These are phyloP conservation scores for Styela clava DNA, from an alignment of 23 tunicate genomes.

Conservation along the genomic window DNA sequence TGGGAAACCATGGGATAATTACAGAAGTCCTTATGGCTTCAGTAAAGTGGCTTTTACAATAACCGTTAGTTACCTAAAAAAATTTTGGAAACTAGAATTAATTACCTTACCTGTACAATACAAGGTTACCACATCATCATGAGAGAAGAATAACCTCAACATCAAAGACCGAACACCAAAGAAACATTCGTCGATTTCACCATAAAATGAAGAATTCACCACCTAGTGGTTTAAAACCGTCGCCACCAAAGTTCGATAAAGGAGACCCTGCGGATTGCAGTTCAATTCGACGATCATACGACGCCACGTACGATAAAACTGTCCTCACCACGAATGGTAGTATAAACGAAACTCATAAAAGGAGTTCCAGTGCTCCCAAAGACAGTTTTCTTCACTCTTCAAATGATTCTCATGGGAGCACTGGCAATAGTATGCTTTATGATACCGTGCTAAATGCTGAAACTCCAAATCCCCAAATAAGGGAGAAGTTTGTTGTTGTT, in stretches of 20 bases:
- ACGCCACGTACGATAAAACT: not conserved
- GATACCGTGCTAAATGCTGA: constrained; percentile 5
- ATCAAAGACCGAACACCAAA: constrained; percentile 21
- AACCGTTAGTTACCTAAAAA: not conserved
- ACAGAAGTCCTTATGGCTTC: too few relatives aligned
- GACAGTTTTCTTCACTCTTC: constrained; percentile 1
- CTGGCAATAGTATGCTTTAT: not conserved
- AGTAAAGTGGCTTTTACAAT: too few relatives aligned
- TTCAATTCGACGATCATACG: constrained; percentile 3
- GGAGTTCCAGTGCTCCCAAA: constrained; percentile 27
- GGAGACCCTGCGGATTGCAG: not conserved
- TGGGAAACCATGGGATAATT: too few relatives aligned
- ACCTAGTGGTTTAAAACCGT: not conserved
- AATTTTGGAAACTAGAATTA: not conserved
- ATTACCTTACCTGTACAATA: not conserved
- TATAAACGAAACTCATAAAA: not conserved
- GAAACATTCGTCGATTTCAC: constrained; percentile 21
- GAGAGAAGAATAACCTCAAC: constrained; percentile 17
- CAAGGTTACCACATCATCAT: constrained; percentile 12
- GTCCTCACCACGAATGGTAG: not conserved
- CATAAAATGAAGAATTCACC: constrained; percentile 2
- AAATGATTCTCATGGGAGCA: not conserved
- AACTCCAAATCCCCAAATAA: not conserved
- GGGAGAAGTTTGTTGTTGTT: constrained; percentile 1
- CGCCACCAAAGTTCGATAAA: not conserved